Percentiles rank a stretch among this genome's conserved stretches.
Evolutionary conservation across 92 coral and sea anemone genomes (phyloP).

Genomic region (Diadumene lineata): DNA sequence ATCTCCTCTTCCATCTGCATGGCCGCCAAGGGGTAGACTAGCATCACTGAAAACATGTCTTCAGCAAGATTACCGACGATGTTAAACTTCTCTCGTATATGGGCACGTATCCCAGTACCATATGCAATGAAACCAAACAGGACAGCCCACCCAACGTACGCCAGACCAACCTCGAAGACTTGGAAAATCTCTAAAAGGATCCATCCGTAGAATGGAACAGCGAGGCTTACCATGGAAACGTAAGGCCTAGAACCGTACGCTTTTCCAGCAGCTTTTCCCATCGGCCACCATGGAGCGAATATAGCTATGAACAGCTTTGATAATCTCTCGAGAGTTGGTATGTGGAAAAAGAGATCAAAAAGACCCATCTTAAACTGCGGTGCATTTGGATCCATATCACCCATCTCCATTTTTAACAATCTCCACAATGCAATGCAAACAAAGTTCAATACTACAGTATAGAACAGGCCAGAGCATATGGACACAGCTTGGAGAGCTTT

Average conservation of each 20-base stretch:
- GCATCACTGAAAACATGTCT: slow-evolving; percentile 64
- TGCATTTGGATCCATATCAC: slow-evolving; percentile 61
- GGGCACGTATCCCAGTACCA: slow-evolving; percentile 63
- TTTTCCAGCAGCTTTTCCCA: slow-evolving; percentile 71
- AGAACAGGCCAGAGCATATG: slow-evolving; percentile 68
- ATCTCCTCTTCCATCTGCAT: slow-evolving; percentile 65
- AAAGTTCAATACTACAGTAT: slow-evolving; percentile 63
- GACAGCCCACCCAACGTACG: slow-evolving; percentile 79
- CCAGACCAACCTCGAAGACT: slow-evolving; percentile 55
- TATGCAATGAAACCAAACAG: slow-evolving; percentile 71
- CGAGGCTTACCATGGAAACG: slow-evolving; percentile 60
- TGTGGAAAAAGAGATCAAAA: slow-evolving; percentile 60
- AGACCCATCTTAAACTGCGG: slow-evolving; percentile 57
- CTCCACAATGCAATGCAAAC: slow-evolving; percentile 79
- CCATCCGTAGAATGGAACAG: slow-evolving; percentile 69
- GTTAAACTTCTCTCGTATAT: slow-evolving; percentile 53
- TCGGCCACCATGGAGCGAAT: slow-evolving; percentile 85
- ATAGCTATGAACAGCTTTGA: slow-evolving; percentile 48
- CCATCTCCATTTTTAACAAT: slow-evolving; percentile 64
- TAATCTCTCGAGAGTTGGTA: slow-evolving; percentile 37
- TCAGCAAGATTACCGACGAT: slow-evolving; percentile 76
- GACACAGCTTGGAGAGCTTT: slow-evolving; percentile 72
- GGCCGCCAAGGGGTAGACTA: slow-evolving; percentile 73
- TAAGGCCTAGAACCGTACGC: slow-evolving; percentile 33
- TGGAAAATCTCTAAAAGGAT: slow-evolving; percentile 50